phyloP scores from a whole-genome alignment of 2,888 invertebrate genomes.

The Noctua comes region DNA sequence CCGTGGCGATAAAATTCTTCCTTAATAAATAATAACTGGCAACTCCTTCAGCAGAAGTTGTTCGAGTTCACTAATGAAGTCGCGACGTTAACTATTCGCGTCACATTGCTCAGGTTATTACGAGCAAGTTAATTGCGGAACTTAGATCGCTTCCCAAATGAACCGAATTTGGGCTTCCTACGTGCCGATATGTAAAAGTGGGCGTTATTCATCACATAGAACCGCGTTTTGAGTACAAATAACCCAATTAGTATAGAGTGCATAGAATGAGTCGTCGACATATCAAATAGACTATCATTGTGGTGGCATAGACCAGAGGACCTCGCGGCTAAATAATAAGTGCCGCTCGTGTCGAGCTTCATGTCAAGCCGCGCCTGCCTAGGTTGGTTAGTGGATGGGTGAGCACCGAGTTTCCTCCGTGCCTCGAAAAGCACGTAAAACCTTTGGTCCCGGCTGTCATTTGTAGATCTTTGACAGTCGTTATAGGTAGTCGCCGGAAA shows the following conservation, averaged over 20 bases:
- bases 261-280: not conserved
- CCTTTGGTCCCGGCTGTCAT: not conserved
- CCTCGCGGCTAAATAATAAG: not conserved
- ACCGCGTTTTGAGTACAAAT: slow-evolving; percentile 1
- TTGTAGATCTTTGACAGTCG: not conserved
- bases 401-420: not conserved
- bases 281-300: not conserved
- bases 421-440: not conserved
- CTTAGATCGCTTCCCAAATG: slow-evolving; percentile 38
- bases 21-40: not conserved
- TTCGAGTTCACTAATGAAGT: slow-evolving; percentile 30
- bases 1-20: not conserved
- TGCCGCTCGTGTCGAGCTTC: not conserved
- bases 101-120: slow-evolving; percentile 46
- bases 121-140: slow-evolving; percentile 54
- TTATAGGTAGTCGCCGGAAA: not conserved
- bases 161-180: slow-evolving; percentile 30
- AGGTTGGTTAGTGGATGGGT: not conserved
- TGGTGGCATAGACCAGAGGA: not conserved
- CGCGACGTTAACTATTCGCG: slow-evolving; percentile 41
- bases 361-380: not conserved
- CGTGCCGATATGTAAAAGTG: slow-evolving; percentile 40
- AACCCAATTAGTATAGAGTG: not conserved
- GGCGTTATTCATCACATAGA: slow-evolving; percentile 22
- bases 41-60: slow-evolving; percentile 4